phyloP scores from a whole-genome alignment of 2,888 invertebrate genomes.

The Branchipolynoe longqiensis region DNA sequence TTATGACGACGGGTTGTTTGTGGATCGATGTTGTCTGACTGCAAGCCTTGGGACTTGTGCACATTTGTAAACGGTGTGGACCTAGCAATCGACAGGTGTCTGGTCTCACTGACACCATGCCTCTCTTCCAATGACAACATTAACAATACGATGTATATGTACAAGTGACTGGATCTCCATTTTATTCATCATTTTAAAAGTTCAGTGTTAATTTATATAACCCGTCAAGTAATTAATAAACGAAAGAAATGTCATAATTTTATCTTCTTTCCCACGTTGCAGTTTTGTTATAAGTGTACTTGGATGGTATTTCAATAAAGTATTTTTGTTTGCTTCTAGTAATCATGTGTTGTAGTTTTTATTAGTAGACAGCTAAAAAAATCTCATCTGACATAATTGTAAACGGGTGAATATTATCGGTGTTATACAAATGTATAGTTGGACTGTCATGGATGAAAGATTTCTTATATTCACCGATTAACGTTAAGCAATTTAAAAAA shows the following conservation, averaged over 20 bases:
- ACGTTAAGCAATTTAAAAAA: no score
- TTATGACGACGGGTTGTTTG: conserved; percentile 38
- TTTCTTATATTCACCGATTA: no score
- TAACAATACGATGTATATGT: conserved; percentile 56
- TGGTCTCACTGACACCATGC: not conserved
- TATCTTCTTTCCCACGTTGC: conserved; percentile 63
- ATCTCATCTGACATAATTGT: no score
- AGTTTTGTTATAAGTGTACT: conserved; percentile 66
- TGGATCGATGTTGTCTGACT: conserved; percentile 45
- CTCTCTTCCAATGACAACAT: conserved; percentile 58
- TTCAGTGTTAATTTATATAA: conserved; percentile 62
- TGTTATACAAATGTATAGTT: no score
- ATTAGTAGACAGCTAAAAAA: no score
- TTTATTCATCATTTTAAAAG: conserved; percentile 61
- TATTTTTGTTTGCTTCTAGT: conserved; percentile 66
- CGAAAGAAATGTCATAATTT: conserved; percentile 58
- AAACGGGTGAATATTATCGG: no score
- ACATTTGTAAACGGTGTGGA: conserved; percentile 1
- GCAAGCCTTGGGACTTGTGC: conserved; percentile 35
- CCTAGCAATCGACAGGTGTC: conserved; percentile 5
- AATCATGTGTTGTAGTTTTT: conserved; percentile 2
- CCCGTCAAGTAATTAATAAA: conserved; percentile 51
- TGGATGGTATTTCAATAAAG: conserved; percentile 66
- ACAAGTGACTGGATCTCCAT: conserved; percentile 60
- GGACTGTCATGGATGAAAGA: no score